These are phyloP conservation scores for Palythoa heliodiscus DNA, from an alignment of 92 coral and sea anemone species.

Conservation along the genomic window DNA sequence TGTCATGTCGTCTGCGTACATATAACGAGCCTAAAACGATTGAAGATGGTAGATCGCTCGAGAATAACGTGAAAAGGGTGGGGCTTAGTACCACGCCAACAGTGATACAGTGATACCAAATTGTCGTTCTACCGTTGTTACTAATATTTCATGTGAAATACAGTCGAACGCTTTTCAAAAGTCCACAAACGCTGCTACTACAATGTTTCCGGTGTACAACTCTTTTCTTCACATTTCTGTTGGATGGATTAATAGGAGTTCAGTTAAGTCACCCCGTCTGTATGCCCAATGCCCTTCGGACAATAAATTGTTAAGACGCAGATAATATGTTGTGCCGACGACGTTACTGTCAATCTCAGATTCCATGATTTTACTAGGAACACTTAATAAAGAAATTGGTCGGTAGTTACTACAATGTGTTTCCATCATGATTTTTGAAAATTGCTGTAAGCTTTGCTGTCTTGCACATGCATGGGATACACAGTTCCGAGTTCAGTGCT, in stretches of 20 bases:
- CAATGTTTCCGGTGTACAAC: not conserved
- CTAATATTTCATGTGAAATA: conserved; percentile 28
- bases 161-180: conserved; percentile 18
- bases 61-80: not conserved
- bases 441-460: not conserved
- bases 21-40: not conserved
- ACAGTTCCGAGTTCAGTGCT: conserved; percentile 2
- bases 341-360: conserved; percentile 1
- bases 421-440: conserved; percentile 16
- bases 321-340: not conserved
- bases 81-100: conserved; percentile 12
- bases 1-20: too few relatives aligned
- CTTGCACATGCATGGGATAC: not conserved
- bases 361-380: conserved; percentile 39
- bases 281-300: not conserved
- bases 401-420: conserved; percentile 22
- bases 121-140: not conserved
- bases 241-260: not conserved
- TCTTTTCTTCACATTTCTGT: not conserved
- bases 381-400: conserved; percentile 24
- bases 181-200: conserved; percentile 18
- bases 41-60: not conserved
- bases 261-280: too few relatives aligned
- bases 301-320: not conserved
- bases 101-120: conserved; percentile 31